Evolutionary conservation across 2,113 vertebrate species (phyloP).

Genomic region (Salvelinus namaycush): DNA sequence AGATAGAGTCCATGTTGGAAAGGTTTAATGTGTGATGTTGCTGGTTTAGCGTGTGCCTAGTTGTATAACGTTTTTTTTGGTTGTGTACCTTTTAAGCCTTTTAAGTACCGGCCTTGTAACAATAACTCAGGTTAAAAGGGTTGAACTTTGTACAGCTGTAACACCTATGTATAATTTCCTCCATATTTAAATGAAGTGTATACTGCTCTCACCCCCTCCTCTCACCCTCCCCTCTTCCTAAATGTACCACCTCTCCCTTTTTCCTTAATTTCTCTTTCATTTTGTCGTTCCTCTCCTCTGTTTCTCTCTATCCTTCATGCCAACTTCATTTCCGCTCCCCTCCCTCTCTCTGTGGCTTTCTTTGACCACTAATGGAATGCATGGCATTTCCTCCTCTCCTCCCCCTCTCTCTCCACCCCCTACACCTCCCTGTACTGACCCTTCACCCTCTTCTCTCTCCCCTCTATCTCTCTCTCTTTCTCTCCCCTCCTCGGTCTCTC

Average conservation of each 20-base stretch:
- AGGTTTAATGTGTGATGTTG: too few relatives aligned
- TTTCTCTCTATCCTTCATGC: constrained; percentile 5
- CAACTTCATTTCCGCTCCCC: constrained; percentile 2
- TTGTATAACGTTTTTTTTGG: too few relatives aligned
- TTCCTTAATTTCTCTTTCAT: constrained; percentile 43
- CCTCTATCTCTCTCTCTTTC: too few relatives aligned
- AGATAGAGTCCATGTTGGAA: too few relatives aligned
- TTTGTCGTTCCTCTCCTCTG: constrained; percentile 20
- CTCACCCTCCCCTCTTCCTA: neutral
- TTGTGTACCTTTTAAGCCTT: too few relatives aligned
- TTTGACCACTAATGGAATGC: constrained; percentile 72
- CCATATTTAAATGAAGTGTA: neutral
- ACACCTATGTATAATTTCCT: neutral
- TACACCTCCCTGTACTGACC: neutral
- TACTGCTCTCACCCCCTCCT: neutral
- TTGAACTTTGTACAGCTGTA: too few relatives aligned
- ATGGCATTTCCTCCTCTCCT: constrained; percentile 63
- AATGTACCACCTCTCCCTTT: neutral
- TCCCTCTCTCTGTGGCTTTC: constrained; percentile 59
- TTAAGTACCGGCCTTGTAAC: too few relatives aligned
- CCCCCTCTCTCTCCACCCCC: constrained; percentile 17
- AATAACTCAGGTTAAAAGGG: too few relatives aligned
- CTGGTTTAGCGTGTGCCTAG: too few relatives aligned
- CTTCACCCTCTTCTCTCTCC: neutral
- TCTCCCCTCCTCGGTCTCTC: too few relatives aligned